phyloP scores from a whole-genome alignment of 2,113 vertebrate genomes.

The Cromileptes altivelis region DNA sequence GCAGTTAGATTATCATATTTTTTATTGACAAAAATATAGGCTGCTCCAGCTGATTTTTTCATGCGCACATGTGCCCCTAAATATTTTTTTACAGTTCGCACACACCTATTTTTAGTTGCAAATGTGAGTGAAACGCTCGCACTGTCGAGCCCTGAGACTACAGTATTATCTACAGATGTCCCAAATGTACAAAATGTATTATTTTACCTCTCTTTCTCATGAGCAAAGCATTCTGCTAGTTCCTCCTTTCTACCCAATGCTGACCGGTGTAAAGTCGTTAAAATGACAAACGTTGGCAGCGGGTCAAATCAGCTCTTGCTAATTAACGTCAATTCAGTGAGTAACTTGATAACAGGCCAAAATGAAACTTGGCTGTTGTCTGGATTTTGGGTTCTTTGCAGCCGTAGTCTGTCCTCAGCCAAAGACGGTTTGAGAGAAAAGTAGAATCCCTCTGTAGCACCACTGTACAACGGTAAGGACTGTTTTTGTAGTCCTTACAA shows the following conservation, averaged over 20 bases:
- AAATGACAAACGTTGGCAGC: conserved; percentile 9
- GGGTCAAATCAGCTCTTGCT: not conserved
- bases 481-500: not conserved
- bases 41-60: too few relatives aligned
- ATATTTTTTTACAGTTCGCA: too few relatives aligned
- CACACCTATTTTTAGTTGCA: too few relatives aligned
- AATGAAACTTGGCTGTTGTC: not conserved
- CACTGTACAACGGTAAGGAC: not conserved
- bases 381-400: not conserved
- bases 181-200: not conserved
- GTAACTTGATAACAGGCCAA: not conserved
- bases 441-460: not conserved
- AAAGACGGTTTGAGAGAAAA: not conserved
- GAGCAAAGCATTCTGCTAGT: not conserved
- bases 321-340: not conserved
- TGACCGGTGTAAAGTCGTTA: not conserved
- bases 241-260: not conserved
- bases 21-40: too few relatives aligned
- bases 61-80: too few relatives aligned
- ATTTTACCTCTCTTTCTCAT: not conserved
- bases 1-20: too few relatives aligned
- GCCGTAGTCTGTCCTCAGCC: not conserved
- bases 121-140: too few relatives aligned
- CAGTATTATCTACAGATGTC: not conserved
- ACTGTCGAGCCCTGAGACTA: too few relatives aligned